These are phyloP conservation scores for Dolichomitus sp. DNA, from an alignment of 2,888 invertebrate genomes.

Conservation along the genomic window DNA sequence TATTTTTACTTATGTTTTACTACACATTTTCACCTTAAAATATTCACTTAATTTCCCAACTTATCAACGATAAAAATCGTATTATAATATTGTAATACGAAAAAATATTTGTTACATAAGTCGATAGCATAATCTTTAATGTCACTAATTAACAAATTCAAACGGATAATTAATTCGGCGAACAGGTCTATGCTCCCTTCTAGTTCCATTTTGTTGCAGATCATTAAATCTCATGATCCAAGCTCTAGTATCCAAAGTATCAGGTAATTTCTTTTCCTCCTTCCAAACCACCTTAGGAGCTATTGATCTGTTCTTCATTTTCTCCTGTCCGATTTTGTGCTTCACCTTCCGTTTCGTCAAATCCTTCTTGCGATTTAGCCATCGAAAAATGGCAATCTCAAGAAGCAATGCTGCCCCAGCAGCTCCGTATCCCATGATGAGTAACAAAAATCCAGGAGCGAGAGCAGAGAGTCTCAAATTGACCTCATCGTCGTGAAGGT, in stretches of 20 bases:
- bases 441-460: constrained; percentile 74
- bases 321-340: constrained; percentile 9
- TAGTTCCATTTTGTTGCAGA: neutral
- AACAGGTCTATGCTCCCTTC: neutral
- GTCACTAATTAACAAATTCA: constrained; percentile 48
- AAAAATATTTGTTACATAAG: neutral
- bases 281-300: constrained; percentile 7
- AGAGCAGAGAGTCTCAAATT: constrained; percentile 70
- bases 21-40: too few species aligned
- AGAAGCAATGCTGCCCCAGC: constrained; percentile 64
- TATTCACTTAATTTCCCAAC: too few species aligned
- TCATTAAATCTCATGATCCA: constrained; percentile 37
- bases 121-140: neutral
- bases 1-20: too few species aligned
- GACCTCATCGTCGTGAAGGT: constrained; percentile 6
- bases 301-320: neutral
- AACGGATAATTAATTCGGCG: constrained; percentile 37
- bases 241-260: constrained; percentile 27
- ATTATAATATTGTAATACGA: neutral
- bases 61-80: too few species aligned
- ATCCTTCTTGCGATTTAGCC: constrained; percentile 32
- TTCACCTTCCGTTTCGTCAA: constrained; percentile 1
- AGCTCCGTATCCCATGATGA: constrained; percentile 72
- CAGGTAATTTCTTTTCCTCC: constrained; percentile 5
- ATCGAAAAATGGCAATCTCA: constrained; percentile 70